A percentile compares a stretch with the other conserved stretches of the same genome.
These are phyloP conservation scores for Heliothis peltigera DNA, from an alignment of 2,888 invertebrate genomes.

Conservation along the genomic window DNA sequence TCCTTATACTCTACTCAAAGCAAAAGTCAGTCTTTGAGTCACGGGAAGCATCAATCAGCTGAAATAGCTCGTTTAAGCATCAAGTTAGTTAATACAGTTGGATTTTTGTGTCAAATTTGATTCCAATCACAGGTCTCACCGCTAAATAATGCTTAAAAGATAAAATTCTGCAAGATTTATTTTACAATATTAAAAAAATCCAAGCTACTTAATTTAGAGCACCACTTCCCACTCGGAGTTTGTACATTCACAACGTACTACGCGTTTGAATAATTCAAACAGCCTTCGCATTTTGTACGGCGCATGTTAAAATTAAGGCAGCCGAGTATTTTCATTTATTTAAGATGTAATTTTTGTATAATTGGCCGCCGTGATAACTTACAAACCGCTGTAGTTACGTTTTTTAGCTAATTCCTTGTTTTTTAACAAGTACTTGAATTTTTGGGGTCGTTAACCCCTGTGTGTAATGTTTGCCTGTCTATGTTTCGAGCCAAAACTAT, in stretches of 20 bases:
- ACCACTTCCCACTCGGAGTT: conserved; percentile 35
- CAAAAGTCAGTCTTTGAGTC: no score
- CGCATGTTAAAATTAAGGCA: conserved; percentile 72
- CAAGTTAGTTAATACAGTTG: no score
- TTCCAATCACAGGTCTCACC: no score
- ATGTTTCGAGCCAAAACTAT: no score
- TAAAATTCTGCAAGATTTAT: neutral
- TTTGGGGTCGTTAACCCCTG: conserved; percentile 12
- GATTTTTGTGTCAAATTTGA: no score
- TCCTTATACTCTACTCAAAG: no score
- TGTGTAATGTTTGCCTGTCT: no score
- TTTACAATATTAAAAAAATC: neutral
- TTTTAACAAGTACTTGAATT: conserved; percentile 42
- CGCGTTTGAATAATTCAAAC: conserved; percentile 71
- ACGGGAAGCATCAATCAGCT: no score
- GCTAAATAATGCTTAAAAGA: no score
- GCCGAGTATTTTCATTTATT: conserved; percentile 74
- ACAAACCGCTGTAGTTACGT: conserved; percentile 35
- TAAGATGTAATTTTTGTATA: conserved; percentile 76
- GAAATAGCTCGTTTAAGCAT: no score
- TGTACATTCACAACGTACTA: conserved; percentile 61
- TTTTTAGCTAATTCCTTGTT: conserved; percentile 62
- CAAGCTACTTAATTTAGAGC: conserved; percentile 54
- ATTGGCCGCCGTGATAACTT: conserved; percentile 66
- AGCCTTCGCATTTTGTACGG: conserved; percentile 63